These are phyloP conservation scores for Drosophila subpulchrella DNA, from an alignment of 1,140 invertebrate species.

Conservation along the genomic window DNA sequence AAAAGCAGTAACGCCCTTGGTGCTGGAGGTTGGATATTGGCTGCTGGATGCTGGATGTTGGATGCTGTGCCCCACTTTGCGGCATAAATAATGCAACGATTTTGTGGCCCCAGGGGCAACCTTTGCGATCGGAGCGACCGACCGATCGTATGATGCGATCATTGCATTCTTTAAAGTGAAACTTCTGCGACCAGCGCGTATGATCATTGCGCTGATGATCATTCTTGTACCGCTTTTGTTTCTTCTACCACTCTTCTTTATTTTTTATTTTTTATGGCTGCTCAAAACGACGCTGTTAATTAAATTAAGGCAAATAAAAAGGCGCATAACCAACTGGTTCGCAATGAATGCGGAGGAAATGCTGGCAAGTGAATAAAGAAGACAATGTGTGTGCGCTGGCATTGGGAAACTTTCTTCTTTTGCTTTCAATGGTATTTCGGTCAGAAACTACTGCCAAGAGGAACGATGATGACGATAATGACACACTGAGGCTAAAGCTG, in stretches of 20 bases:
- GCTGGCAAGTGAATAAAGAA: slow-evolving; percentile 48
- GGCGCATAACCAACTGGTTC: slow-evolving; percentile 65
- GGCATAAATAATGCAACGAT: slow-evolving; percentile 74
- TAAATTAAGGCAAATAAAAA: slow-evolving; percentile 80
- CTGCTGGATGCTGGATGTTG: neutral
- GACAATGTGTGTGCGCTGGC: slow-evolving; percentile 36
- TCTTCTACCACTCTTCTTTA: slow-evolving; percentile 42
- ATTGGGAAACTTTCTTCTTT: slow-evolving; percentile 79
- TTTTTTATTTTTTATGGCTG: slow-evolving; percentile 51
- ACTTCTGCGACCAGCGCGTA: slow-evolving; percentile 35
- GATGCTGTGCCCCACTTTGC: slow-evolving; percentile 61
- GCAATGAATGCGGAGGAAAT: slow-evolving; percentile 52
- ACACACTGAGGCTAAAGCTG: slow-evolving; percentile 17
- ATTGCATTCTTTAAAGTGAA: slow-evolving; percentile 82
- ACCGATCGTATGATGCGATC: slow-evolving; percentile 28
- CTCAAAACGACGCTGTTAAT: slow-evolving; percentile 75
- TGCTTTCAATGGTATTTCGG: slow-evolving; percentile 82
- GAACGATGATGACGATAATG: slow-evolving; percentile 48
- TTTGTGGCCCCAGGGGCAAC: slow-evolving; percentile 32
- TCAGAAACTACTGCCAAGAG: slow-evolving; percentile 55
- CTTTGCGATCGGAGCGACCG: slow-evolving; percentile 32
- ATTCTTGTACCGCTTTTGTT: slow-evolving; percentile 40
- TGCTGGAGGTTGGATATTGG: slow-evolving; percentile 1
- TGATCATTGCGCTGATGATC: slow-evolving; percentile 35
- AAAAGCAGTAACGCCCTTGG: slow-evolving; percentile 51